A percentile compares a stretch with the other conserved stretches of the same genome.
Evolutionary conservation across 2,797 vertebrate genomes (phyloP).

Genomic region (Carcharodon carcharias): DNA sequence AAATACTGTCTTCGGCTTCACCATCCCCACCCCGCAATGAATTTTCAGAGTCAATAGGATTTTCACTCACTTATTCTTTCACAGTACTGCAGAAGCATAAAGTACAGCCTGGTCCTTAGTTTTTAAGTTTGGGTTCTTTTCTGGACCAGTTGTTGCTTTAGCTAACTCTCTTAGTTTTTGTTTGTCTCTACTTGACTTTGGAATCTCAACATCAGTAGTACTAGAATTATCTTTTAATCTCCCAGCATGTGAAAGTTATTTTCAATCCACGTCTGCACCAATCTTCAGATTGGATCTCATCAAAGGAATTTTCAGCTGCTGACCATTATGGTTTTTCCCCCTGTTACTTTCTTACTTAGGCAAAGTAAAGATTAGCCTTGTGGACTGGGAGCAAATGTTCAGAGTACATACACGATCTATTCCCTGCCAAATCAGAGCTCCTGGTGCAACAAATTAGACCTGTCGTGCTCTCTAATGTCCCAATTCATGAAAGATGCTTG

Average conservation of each 20-base stretch:
- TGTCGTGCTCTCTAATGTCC: background rate
- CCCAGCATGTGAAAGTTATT: background rate
- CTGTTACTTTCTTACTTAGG: background rate
- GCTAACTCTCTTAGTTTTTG: background rate
- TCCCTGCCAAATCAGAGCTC: background rate
- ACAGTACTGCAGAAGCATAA: background rate
- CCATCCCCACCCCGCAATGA: too few relatives aligned
- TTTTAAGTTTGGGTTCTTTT: background rate
- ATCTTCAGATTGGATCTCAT: background rate
- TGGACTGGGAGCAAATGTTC: background rate
- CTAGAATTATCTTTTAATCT: background rate
- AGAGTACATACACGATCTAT: background rate
- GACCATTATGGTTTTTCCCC: background rate
- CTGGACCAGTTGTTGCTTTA: background rate
- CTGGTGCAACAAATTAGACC: background rate
- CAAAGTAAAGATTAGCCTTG: background rate
- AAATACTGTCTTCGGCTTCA: too few relatives aligned
- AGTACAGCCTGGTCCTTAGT: background rate
- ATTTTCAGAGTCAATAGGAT: too few relatives aligned
- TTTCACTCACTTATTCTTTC: background rate
- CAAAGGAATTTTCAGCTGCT: background rate
- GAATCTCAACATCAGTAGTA: background rate
- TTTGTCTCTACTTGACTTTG: background rate
- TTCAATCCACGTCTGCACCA: background rate
- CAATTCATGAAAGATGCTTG: background rate